Evolutionary conservation across 1,140 invertebrate species (phyloP).

Genomic region (Microplitis mediator): DNA sequence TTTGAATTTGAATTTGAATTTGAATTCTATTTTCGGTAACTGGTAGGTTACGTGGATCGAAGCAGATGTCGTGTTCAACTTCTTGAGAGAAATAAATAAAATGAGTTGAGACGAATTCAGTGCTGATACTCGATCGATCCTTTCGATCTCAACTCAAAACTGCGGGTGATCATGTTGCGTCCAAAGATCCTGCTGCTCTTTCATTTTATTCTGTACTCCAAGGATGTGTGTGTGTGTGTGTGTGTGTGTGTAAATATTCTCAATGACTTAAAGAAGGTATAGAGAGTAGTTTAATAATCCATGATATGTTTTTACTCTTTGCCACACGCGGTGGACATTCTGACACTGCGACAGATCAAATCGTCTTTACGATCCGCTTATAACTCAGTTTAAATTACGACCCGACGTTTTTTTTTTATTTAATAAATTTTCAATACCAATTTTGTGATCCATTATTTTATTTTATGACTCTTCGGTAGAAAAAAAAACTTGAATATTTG

Average conservation of each 20-base stretch:
- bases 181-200: constrained; percentile 22
- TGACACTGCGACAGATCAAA: constrained; percentile 31
- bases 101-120: constrained; percentile 7
- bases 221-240: not conserved
- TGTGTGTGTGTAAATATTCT: not conserved
- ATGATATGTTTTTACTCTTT: constrained; percentile 20
- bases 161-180: constrained; percentile 30
- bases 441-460: constrained; percentile 1
- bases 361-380: constrained; percentile 36
- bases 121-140: constrained; percentile 24
- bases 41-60: too few relatives aligned
- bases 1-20: too few relatives aligned
- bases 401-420: constrained; percentile 5
- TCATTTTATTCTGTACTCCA: not conserved
- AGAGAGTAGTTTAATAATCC: too few relatives aligned
- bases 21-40: too few relatives aligned
- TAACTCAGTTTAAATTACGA: constrained; percentile 37
- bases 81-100: not conserved
- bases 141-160: constrained; percentile 21
- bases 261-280: too few relatives aligned
- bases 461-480: too few relatives aligned
- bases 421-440: too few relatives aligned
- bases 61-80: too few relatives aligned
- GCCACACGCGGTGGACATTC: constrained; percentile 17
- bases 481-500: too few relatives aligned